A percentile compares a stretch with the other conserved stretches of the same genome.
phyloP scores from a whole-genome alignment of 2,797 vertebrate species.

The Cyprinella venusta region DNA sequence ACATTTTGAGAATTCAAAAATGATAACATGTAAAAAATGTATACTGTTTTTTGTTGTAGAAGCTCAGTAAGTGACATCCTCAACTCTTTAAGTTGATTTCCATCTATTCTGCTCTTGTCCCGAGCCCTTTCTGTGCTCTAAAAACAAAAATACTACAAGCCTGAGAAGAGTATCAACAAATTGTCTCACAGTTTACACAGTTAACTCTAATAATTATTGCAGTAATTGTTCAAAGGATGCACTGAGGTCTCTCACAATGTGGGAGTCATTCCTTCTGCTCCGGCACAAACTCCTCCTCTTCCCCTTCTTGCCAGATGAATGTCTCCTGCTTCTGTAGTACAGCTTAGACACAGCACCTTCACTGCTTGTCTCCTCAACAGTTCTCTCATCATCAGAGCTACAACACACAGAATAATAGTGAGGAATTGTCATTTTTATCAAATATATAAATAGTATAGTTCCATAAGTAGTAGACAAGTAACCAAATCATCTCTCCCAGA shows the following conservation, averaged over 20 bases:
- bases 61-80: slow-evolving; percentile 26
- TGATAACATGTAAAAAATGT: neutral
- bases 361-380: slow-evolving; percentile 11
- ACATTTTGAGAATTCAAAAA: neutral
- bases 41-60: slow-evolving; percentile 47
- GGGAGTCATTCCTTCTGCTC: slow-evolving; percentile 12
- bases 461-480: neutral
- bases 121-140: slow-evolving; percentile 21
- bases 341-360: slow-evolving; percentile 21
- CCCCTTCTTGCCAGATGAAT: slow-evolving; percentile 30
- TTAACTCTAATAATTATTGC: neutral
- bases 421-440: neutral
- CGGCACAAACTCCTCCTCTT: slow-evolving; percentile 18
- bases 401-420: slow-evolving; percentile 24
- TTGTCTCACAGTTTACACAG: no score
- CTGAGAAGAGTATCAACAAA: neutral
- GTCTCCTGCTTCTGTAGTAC: slow-evolving; percentile 12
- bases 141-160: slow-evolving; percentile 1
- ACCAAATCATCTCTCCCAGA: neutral
- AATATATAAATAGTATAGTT: neutral
- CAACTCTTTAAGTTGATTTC: slow-evolving; percentile 15
- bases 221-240: neutral
- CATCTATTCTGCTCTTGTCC: slow-evolving; percentile 17
- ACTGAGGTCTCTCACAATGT: slow-evolving; percentile 36
- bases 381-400: slow-evolving; percentile 56